Conservation (phyloP, 2,113 vertebrate species). For the Sinocyclocheilus anophthalmus region DNA sequence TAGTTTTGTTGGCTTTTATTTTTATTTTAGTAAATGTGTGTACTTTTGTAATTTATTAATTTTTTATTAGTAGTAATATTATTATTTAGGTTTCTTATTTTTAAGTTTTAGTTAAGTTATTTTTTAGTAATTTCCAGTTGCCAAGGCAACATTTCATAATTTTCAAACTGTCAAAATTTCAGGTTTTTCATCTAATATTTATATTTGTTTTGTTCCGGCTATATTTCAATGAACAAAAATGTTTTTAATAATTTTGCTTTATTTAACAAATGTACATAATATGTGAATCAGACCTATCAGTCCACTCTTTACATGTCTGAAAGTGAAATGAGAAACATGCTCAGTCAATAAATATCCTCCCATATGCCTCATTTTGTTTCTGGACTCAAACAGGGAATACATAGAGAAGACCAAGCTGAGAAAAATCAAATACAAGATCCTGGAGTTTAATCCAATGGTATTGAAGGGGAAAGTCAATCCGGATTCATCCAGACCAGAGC, state of each 20-base stretch:
- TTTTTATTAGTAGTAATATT: background rate
- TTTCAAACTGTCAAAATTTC: too few species aligned
- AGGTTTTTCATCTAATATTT: too few species aligned
- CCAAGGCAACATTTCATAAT: too few species aligned
- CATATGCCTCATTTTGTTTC: background rate
- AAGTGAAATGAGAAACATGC: background rate
- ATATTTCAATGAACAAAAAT: background rate
- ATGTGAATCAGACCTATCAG: too few species aligned
- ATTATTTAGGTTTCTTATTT: background rate
- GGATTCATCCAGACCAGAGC: constrained; percentile 88
- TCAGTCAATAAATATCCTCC: background rate
- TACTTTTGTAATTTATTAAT: background rate
- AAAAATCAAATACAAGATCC: constrained; percentile 85
- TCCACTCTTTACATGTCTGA: background rate
- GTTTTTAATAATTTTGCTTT: background rate
- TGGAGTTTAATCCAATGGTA: constrained; percentile 94
- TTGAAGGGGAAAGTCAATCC: constrained; percentile 91
- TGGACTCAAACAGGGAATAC: constrained; percentile 81
- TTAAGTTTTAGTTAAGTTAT: background rate
- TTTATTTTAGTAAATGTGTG: too few species aligned
- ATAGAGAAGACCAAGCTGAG: constrained; percentile 88
- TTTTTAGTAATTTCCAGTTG: background rate
- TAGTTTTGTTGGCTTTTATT: too few species aligned
- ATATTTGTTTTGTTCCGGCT: background rate
- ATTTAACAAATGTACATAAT: background rate